Conservation (phyloP, 2,113 vertebrate genomes). For the Lethenteron camtschaticum region DNA sequence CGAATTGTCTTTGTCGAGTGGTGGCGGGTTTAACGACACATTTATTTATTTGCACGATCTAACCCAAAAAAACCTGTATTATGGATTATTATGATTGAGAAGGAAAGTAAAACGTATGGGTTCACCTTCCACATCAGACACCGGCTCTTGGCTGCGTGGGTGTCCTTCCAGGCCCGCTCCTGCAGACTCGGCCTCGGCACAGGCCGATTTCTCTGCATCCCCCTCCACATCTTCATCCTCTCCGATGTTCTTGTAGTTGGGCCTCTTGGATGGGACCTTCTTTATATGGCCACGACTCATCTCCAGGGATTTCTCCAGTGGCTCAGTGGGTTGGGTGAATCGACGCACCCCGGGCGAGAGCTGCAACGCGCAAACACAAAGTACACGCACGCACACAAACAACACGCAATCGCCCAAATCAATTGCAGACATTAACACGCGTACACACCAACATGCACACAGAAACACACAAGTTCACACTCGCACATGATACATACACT, state of each 20-base stretch:
- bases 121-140: no score
- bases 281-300: constrained; percentile 69
- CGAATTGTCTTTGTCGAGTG: no score
- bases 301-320: constrained; percentile 75
- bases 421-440: no score
- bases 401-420: no score
- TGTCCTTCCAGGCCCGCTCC: background rate
- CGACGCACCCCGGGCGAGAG: constrained; percentile 34
- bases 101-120: no score
- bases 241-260: constrained; percentile 94
- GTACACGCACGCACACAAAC: no score
- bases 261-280: constrained; percentile 63
- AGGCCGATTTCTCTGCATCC: constrained; percentile 25
- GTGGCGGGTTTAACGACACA: no score
- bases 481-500: background rate
- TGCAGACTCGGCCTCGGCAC: background rate
- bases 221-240: constrained; percentile 86
- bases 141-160: constrained; percentile 19
- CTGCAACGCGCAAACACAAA: no score
- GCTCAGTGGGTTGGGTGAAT: constrained; percentile 70
- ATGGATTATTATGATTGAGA: no score
- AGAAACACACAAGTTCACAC: background rate
- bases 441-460: background rate
- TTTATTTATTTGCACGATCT: no score
- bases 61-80: no score